Conservation (phyloP, 2,888 invertebrate species). For the Tenthredo scrophulariae region DNA sequence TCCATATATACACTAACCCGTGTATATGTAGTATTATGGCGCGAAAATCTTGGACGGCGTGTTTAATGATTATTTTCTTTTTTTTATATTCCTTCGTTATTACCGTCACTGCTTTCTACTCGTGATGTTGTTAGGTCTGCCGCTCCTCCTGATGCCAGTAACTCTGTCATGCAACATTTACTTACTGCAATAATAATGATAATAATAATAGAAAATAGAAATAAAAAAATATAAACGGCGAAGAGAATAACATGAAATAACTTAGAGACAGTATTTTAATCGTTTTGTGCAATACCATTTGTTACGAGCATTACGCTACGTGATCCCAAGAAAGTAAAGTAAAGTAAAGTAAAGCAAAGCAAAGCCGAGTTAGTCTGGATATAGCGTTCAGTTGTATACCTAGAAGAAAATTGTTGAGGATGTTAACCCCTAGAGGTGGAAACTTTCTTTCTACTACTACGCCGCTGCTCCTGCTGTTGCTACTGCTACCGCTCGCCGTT, state of each 20-base stretch:
- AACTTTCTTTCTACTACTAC: constrained; percentile 74
- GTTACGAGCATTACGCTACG: not conserved
- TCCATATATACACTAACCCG: too few relatives aligned
- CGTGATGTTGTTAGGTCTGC: not conserved
- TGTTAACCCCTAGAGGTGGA: constrained; percentile 75
- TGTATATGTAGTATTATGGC: not conserved
- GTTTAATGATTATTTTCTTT: not conserved
- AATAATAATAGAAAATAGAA: not conserved
- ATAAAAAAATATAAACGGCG: not conserved
- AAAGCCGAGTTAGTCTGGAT: too few relatives aligned
- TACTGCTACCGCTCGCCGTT: not conserved
- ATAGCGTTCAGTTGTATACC: constrained; percentile 52
- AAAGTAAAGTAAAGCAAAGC: too few relatives aligned
- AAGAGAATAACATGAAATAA: not conserved
- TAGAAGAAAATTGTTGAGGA: constrained; percentile 66
- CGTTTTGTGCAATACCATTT: not conserved
- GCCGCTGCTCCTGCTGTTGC: not conserved
- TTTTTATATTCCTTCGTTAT: not conserved
- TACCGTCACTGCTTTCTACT: not conserved
- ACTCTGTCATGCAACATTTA: not conserved
- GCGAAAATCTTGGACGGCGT: not conserved
- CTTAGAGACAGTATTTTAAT: not conserved
- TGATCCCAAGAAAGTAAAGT: not conserved
- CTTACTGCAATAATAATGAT: not conserved
- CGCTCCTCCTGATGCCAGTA: not conserved